Evolutionary conservation across 1,140 invertebrate genomes (phyloP).

Genomic region (Aporrectodea caliginosa): DNA sequence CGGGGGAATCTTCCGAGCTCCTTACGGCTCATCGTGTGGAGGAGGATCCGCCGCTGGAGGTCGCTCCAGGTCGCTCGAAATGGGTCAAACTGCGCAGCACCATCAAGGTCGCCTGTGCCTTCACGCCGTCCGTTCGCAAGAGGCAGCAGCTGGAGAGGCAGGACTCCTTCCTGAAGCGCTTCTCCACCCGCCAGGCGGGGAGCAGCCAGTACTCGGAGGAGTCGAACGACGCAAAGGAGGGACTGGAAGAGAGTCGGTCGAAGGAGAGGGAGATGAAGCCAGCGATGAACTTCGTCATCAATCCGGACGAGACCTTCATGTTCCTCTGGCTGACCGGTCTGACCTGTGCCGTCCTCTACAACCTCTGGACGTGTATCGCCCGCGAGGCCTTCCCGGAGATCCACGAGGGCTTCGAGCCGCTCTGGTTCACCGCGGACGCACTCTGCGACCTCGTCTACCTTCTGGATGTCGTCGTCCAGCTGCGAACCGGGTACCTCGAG

Average conservation of each 20-base stretch:
- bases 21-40: too few relatives aligned
- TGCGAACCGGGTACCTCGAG: constrained; percentile 90
- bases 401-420: constrained; percentile 54
- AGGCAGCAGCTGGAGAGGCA: constrained; percentile 83
- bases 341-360: constrained; percentile 85
- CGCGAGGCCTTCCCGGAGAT: constrained; percentile 85
- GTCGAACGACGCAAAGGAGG: constrained; percentile 29
- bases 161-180: constrained; percentile 89
- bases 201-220: constrained; percentile 26
- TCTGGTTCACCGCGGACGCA: constrained; percentile 77
- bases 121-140: constrained; percentile 61
- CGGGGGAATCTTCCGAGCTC: background rate
- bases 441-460: constrained; percentile 82
- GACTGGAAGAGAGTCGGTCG: constrained; percentile 58
- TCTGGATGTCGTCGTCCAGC: constrained; percentile 80
- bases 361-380: constrained; percentile 91
- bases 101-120: constrained; percentile 83
- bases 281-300: constrained; percentile 65
- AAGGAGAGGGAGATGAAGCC: constrained; percentile 25
- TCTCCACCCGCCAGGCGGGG: constrained; percentile 74
- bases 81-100: constrained; percentile 92
- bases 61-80: constrained; percentile 26
- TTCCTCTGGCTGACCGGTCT: constrained; percentile 90
- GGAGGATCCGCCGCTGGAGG: too few relatives aligned
- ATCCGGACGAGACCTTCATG: constrained; percentile 91